Evolutionary conservation across 2,888 invertebrate genomes (phyloP), one percentile per base, ranked within the genome.

Genomic region (Acleris holmiana): DNA sequence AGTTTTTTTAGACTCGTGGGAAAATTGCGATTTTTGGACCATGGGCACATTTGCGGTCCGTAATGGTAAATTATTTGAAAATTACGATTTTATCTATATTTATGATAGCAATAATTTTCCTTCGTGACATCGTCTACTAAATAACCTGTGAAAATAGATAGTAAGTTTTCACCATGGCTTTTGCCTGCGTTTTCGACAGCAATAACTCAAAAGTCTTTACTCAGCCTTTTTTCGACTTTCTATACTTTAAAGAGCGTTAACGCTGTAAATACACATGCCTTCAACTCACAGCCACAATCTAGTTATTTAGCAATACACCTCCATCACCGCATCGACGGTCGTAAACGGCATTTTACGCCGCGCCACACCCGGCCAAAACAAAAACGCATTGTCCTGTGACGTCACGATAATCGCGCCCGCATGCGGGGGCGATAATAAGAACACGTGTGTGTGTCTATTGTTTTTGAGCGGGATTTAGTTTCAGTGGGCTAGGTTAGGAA

Each of bases 381-480:
- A 68, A 64, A 67, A 60, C 55, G 53, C 66, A 71, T 68, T 69
- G 69, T 68, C 76, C 82, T 83, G 79, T 85, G 84, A 86, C 87
- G 84, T 85, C 85, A 85, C 77, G 87, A 77, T 88, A 88, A 85
- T 81, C 78, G 72, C 77, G 85, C 90, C 89, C 90, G 89, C 90
- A 90, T 90, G 78, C 68, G 67, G 55, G 56, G 61, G 89, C 90
- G 89, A 89, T 91, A 90, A 89, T 86, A 84, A 84, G 74, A 65
- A 83, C 77, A 82, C 89, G 89, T 89, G 89, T 89, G 90, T 83
- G 64, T 59, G 44, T 40, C 60, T 55, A 60, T 65, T 65, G 59
- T 65, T 65, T 54, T 48, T 17, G 54, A 7, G 15, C 46, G 10
- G 65, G 59, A 65, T 65, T 65, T 55, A 60, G 60, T 65, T 65